phyloP scores from a whole-genome alignment of 2,888 invertebrate genomes.

The Gonocerus acuteangulatus region DNA sequence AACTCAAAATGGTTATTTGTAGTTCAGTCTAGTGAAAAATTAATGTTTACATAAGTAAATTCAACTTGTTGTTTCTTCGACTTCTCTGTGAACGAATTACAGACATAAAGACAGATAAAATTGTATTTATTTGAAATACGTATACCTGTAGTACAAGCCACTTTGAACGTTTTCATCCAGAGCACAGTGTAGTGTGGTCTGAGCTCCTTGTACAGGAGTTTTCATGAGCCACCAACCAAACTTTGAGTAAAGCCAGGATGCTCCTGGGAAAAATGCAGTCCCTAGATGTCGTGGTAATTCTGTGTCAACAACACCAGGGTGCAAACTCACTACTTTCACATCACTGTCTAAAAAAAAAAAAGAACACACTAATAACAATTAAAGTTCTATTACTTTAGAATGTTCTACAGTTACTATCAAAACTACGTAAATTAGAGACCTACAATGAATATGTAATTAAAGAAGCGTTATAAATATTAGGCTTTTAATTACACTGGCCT shows the following conservation, averaged over 20 bases:
- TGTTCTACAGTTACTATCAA: not conserved
- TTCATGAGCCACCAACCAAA: slow-evolving; percentile 40
- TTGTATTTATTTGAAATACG: too few species aligned
- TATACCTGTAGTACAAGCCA: slow-evolving; percentile 46
- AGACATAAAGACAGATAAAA: too few species aligned
- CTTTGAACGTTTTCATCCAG: slow-evolving; percentile 44
- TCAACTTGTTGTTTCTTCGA: too few species aligned
- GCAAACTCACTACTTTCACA: slow-evolving; percentile 60
- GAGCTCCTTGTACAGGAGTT: slow-evolving; percentile 45
- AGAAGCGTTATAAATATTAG: too few species aligned
- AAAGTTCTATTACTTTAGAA: not conserved
- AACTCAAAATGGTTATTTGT: too few species aligned
- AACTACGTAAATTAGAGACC: not conserved
- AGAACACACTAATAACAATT: too few species aligned
- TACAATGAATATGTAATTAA: too few species aligned
- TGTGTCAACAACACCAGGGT: slow-evolving; percentile 68
- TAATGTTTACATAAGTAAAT: too few species aligned
- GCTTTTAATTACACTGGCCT: too few species aligned
- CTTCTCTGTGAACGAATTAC: too few species aligned
- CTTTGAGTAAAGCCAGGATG: slow-evolving; percentile 40
- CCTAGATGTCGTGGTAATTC: slow-evolving; percentile 61
- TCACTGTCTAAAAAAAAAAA: slow-evolving; percentile 41
- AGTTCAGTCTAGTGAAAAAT: too few species aligned
- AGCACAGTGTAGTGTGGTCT: slow-evolving; percentile 46
- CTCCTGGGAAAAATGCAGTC: slow-evolving; percentile 47